These are phyloP conservation scores for Mythimna loreyi DNA, from an alignment of 2,888 invertebrate species.

Conservation along the genomic window DNA sequence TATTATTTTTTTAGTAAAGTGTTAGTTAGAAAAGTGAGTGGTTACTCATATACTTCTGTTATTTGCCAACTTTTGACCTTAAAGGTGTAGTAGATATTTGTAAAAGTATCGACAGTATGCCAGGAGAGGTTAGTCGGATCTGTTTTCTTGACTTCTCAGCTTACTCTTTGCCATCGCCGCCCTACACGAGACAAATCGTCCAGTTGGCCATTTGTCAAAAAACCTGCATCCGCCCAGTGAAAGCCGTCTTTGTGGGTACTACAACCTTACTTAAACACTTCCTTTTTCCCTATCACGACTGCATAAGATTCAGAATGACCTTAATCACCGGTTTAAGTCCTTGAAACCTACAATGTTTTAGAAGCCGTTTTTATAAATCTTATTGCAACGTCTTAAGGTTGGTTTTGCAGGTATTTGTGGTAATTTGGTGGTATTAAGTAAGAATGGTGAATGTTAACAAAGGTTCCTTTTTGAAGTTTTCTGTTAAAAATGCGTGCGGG, in stretches of 20 bases:
- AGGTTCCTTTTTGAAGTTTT: slow-evolving; percentile 67
- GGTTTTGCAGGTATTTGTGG: slow-evolving; percentile 19
- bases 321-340: slow-evolving; percentile 22
- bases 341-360: slow-evolving; percentile 18
- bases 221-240: slow-evolving; percentile 89
- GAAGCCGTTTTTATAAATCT: slow-evolving; percentile 16
- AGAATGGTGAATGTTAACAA: slow-evolving; percentile 69
- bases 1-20: too few species aligned
- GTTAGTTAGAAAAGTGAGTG: too few species aligned
- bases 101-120: too few species aligned
- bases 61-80: too few species aligned
- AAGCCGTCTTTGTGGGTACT: slow-evolving; percentile 83
- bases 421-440: slow-evolving; percentile 51
- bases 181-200: slow-evolving; percentile 89
- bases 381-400: slow-evolving; percentile 40
- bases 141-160: slow-evolving; percentile 5
- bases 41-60: too few species aligned
- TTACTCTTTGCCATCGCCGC: slow-evolving; percentile 82
- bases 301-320: slow-evolving; percentile 68
- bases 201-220: slow-evolving; percentile 90
- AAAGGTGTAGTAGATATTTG: too few species aligned
- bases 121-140: background rate
- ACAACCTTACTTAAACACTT: slow-evolving; percentile 64
- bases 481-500: slow-evolving; percentile 69
- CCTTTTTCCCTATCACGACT: slow-evolving; percentile 63